A percentile compares a stretch with the other conserved stretches of the same genome.
These are phyloP conservation scores for Onychomys torridus DNA, from an alignment of 2,797 vertebrate genomes.

Conservation along the genomic window DNA sequence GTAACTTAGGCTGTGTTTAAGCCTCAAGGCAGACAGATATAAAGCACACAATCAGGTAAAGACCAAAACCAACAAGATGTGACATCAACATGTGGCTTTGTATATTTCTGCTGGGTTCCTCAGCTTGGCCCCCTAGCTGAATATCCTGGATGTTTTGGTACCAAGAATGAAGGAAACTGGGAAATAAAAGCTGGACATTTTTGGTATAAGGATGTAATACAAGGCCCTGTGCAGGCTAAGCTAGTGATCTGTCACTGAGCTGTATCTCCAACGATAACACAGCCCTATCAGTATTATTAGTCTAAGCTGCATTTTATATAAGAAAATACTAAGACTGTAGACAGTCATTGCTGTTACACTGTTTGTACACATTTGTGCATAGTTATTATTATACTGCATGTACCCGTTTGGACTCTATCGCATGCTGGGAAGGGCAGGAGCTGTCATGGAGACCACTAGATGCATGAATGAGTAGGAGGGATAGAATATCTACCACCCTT, in stretches of 20 bases:
- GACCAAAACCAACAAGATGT: background rate
- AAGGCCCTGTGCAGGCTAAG: background rate
- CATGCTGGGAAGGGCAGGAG: background rate
- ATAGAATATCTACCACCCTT: background rate
- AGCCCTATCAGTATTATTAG: background rate
- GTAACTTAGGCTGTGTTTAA: conserved; percentile 20
- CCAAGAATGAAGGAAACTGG: background rate
- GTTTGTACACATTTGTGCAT: background rate
- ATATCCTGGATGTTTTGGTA: background rate
- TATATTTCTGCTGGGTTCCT: background rate
- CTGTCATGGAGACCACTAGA: background rate
- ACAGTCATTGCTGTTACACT: background rate
- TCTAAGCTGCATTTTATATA: background rate
- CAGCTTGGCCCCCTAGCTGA: background rate
- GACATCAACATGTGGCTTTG: background rate
- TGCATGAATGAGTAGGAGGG: background rate
- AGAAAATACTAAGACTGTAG: background rate
- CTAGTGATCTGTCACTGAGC: too few species aligned
- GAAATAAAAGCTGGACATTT: conserved; percentile 31
- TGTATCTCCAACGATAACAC: background rate
- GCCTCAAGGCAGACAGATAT: background rate
- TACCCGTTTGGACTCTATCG: background rate
- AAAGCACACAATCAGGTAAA: background rate
- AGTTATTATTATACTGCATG: background rate
- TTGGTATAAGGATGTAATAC: background rate